These are phyloP conservation scores for Tragulus kanchil DNA, from an alignment of 2,113 vertebrate species.

Conservation along the genomic window DNA sequence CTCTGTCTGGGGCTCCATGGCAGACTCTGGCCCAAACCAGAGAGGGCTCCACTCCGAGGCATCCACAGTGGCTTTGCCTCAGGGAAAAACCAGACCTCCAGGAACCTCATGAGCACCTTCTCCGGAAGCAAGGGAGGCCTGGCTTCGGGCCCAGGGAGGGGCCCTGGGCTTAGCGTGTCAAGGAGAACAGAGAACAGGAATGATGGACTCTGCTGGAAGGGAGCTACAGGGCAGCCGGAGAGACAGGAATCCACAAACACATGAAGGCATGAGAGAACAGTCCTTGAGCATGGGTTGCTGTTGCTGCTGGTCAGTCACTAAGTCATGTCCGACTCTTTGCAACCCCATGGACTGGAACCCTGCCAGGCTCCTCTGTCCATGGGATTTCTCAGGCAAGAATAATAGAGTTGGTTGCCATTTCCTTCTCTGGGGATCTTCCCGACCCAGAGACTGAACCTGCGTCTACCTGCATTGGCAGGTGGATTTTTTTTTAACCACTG, in stretches of 20 bases:
- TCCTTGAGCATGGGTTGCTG: fast-evolving
- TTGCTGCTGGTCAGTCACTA: neutral
- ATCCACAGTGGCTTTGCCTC: neutral
- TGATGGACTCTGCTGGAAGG: neutral
- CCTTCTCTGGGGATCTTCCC: neutral
- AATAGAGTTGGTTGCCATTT: neutral
- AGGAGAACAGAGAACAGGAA: neutral
- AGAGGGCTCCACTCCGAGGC: slow-evolving; percentile 9
- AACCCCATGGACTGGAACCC: neutral
- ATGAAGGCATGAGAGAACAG: neutral
- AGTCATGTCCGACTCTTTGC: neutral
- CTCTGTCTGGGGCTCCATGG: neutral
- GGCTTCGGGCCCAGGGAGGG: neutral
- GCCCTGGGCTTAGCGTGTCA: neutral
- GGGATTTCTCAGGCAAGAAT: neutral
- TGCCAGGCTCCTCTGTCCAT: neutral
- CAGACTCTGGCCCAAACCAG: neutral
- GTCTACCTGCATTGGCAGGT: neutral
- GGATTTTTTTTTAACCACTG: neutral
- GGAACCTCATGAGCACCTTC: fast-evolving
- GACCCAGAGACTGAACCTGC: neutral
- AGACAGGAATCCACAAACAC: neutral
- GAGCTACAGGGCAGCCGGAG: neutral
- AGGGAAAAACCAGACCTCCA: neutral
- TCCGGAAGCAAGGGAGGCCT: fast-evolving